phyloP scores from a whole-genome alignment of 2,888 invertebrate species.

The Pantelozetes paolii region DNA sequence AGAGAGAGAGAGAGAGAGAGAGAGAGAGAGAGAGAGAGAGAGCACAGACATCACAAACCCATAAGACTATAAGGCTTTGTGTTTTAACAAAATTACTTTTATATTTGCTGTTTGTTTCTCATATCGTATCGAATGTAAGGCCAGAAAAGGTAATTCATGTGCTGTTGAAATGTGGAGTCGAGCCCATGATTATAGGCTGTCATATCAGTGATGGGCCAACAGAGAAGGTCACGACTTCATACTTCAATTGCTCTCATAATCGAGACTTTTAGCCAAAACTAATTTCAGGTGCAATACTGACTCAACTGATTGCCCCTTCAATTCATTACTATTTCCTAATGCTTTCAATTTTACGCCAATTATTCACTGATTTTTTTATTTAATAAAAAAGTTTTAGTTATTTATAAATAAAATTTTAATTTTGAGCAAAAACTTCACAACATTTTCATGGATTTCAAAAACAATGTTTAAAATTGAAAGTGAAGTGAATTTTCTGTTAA shows the following conservation, averaged over 20 bases:
- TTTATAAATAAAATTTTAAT: not conserved
- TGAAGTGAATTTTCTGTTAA: not conserved
- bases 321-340: conserved; percentile 10
- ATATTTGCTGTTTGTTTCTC: conserved; percentile 30
- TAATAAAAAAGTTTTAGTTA: not conserved
- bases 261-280: conserved; percentile 10
- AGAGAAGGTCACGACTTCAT: conserved; percentile 28
- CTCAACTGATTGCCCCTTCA: not conserved
- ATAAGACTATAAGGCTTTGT: too few relatives aligned
- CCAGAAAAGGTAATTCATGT: conserved; percentile 15
- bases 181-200: conserved; percentile 32
- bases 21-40: too few relatives aligned
- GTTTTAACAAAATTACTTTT: conserved; percentile 27
- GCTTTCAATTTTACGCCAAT: not conserved
- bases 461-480: not conserved
- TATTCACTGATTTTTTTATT: not conserved
- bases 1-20: too few relatives aligned
- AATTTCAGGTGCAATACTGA: conserved; percentile 29
- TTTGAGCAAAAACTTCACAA: too few relatives aligned
- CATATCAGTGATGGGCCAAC: conserved; percentile 26
- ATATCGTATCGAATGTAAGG: not conserved
- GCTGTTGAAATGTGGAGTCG: conserved; percentile 25
- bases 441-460: not conserved
- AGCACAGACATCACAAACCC: too few relatives aligned
- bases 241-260: conserved; percentile 23